A percentile compares a stretch with the other conserved stretches of the same genome.
Evolutionary conservation across 64 coral and sea anemone genomes (phyloP).

Genomic region (Actinia equina): DNA sequence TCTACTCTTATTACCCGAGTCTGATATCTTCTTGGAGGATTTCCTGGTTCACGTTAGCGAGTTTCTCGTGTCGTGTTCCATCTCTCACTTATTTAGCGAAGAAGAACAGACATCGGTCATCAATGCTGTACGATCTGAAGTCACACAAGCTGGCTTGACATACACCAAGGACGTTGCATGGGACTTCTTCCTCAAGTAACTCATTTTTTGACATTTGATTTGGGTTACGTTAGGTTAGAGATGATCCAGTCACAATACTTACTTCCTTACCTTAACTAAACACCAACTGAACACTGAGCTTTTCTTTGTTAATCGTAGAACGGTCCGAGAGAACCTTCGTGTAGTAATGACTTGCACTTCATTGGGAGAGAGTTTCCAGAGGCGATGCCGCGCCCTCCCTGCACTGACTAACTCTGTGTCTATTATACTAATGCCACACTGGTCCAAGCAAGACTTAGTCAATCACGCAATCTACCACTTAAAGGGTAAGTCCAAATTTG

Average conservation of each 20-base stretch:
- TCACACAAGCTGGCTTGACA: constrained; percentile 92
- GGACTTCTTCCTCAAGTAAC: constrained; percentile 94
- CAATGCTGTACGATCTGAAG: constrained; percentile 93
- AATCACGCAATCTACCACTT: constrained; percentile 61
- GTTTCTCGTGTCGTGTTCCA: constrained; percentile 92
- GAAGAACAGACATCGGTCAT: constrained; percentile 95
- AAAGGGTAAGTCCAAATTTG: constrained; percentile 43
- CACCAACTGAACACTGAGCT: neutral
- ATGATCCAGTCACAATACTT: too few relatives aligned
- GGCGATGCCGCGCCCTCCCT: constrained; percentile 51
- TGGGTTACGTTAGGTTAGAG: too few relatives aligned
- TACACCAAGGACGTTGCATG: constrained; percentile 98
- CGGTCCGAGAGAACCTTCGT: constrained; percentile 90
- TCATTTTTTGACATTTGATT: neutral
- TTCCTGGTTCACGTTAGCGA: constrained; percentile 91
- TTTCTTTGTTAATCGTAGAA: constrained; percentile 40
- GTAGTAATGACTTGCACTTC: constrained; percentile 83
- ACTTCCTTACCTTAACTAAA: neutral
- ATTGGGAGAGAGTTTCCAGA: constrained; percentile 72
- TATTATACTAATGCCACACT: constrained; percentile 80
- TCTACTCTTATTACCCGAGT: constrained; percentile 78
- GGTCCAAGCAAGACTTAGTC: constrained; percentile 77
- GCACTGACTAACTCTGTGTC: constrained; percentile 84
- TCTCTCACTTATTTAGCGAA: constrained; percentile 87
- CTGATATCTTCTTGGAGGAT: constrained; percentile 74